A percentile compares a stretch with the other conserved stretches of the same genome.
These are phyloP conservation scores for Perithous albicinctus DNA, from an alignment of 2,888 invertebrate species.

Conservation along the genomic window DNA sequence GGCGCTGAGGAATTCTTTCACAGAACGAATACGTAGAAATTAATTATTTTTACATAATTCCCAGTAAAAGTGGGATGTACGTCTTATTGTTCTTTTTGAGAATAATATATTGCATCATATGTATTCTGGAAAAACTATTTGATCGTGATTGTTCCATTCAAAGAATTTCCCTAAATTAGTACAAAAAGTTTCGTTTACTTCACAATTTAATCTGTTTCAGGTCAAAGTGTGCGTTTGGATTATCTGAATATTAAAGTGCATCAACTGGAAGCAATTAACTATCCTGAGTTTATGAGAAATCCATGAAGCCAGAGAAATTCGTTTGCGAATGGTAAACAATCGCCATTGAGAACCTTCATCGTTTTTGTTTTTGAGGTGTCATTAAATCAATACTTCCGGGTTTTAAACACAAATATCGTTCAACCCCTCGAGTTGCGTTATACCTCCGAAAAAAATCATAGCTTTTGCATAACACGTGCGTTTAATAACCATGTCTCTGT, in stretches of 20 bases:
- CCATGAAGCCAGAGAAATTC: neutral
- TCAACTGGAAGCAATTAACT: neutral
- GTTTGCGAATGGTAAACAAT: constrained; percentile 9
- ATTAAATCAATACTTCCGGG: neutral
- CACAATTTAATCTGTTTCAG: constrained; percentile 5
- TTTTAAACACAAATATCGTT: neutral
- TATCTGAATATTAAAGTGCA: neutral
- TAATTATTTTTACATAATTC: neutral
- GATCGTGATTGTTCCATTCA: neutral
- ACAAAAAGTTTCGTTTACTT: neutral
- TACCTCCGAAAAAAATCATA: constrained; percentile 22
- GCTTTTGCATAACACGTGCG: constrained; percentile 49
- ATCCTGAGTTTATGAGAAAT: neutral
- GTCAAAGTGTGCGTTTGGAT: neutral
- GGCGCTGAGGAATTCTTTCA: neutral
- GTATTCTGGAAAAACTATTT: neutral
- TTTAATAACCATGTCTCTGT: constrained; percentile 38
- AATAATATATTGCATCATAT: neutral
- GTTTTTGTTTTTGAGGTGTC: neutral
- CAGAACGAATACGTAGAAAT: constrained; percentile 13
- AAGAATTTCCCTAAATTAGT: neutral
- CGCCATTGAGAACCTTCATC: neutral
- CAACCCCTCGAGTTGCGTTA: neutral
- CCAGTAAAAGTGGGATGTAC: neutral
- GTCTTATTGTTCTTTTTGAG: neutral